Evolutionary conservation across 2,113 vertebrate species (phyloP), one percentile per base, ranked within the genome.

Genomic region (Hippocampus barbouri): DNA sequence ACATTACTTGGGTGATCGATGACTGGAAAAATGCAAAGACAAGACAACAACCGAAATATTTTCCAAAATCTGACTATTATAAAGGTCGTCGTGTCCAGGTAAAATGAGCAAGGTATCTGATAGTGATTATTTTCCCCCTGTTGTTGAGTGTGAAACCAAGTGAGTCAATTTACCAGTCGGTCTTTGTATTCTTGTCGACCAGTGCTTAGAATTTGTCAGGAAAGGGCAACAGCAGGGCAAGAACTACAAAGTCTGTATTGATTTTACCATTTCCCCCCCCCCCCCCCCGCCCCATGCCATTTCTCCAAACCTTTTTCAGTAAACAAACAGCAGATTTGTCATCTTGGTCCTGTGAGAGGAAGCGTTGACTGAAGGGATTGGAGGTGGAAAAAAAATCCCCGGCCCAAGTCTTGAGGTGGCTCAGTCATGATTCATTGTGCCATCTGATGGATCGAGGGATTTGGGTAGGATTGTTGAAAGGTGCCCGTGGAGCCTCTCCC

Each of bases 271-370:
- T 90, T 86, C 74, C 71, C 72, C 75, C 72, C 82, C 80, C 81
- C 70, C 78, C 84, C 76, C 81, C 72, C 75, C 75, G 73, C 81
- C 80, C 81, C 68, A 78, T 85, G 76, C 82, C 82, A 82, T 81
- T 80, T 89, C 80, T 85, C 75, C 77, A 66, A 82, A 84, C 84
- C 83, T 89, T 89, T 89, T 86, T 77, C 86, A 90, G 91, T 92
- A 93, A 93, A 93, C 91, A 93, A 93, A 93, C 89, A 93, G 83
- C 87, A 90, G 87, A 93, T 93, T 91, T 93, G 89, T 93, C 92
- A 91, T 89, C 84, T 90, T 88, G 84, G 79, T 85, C 79, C 80
- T 79, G 87, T 72, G 81, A 83, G 79, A 78, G 54, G 81, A 79
- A 77, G 71, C 69, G 74, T 85, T 8, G 77, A 80, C 78, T 60